A percentile compares a stretch with the other conserved stretches of the same genome.
phyloP scores from a whole-genome alignment of 1,140 invertebrate genomes.

The Spodoptera frugiperda region DNA sequence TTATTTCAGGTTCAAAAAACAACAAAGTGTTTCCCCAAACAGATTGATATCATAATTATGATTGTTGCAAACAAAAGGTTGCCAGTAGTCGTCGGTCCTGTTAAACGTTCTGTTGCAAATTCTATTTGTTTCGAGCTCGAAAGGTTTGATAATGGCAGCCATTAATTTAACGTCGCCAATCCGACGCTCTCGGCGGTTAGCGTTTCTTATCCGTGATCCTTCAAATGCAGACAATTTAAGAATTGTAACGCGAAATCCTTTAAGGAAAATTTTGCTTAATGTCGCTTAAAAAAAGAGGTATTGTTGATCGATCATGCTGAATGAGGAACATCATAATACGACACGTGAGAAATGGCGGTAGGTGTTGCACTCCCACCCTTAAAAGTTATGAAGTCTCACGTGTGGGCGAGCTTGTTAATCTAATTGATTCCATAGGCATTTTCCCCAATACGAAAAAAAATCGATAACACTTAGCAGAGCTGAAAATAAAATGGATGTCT shows the following conservation, averaged over 20 bases:
- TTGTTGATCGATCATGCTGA: neutral
- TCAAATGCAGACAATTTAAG: conserved; percentile 42
- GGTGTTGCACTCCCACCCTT: no score
- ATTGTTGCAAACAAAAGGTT: conserved; percentile 18
- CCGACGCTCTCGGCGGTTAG: conserved; percentile 45
- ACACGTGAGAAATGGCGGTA: no score
- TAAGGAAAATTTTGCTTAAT: neutral
- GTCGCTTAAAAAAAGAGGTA: neutral
- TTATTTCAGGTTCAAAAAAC: conserved; percentile 1
- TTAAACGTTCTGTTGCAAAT: conserved; percentile 48
- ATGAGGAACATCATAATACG: no score
- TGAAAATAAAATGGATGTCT: no score
- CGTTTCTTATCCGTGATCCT: conserved; percentile 49
- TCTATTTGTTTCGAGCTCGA: conserved; percentile 54
- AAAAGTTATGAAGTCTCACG: no score
- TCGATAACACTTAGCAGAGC: no score
- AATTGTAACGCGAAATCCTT: conserved; percentile 28
- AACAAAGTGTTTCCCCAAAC: conserved; percentile 3
- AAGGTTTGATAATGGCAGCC: conserved; percentile 55
- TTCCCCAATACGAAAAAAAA: no score
- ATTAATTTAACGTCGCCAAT: conserved; percentile 58
- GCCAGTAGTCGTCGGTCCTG: neutral
- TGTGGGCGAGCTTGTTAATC: no score
- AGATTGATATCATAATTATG: conserved; percentile 21
- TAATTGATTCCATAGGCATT: no score